A percentile compares a stretch with the other conserved stretches of the same genome.
Evolutionary conservation across 2,113 vertebrate species (phyloP).

Genomic region (Ochotona curzoniae): DNA sequence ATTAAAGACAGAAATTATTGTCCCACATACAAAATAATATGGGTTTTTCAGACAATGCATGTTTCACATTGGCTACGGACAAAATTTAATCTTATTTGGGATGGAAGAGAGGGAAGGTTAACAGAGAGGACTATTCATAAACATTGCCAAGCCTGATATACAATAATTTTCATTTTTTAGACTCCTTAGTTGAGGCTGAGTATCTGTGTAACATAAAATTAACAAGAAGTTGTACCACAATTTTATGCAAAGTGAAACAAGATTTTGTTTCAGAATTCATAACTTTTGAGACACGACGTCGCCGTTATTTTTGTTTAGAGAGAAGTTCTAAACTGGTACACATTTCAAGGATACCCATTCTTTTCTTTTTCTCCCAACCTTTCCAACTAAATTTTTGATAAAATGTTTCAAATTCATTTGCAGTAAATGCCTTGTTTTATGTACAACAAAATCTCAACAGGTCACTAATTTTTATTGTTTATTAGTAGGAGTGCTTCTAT

Average conservation of each 20-base stretch:
- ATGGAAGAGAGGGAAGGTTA: neutral
- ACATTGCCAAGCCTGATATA: rapidly evolving
- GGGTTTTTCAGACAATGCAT: neutral
- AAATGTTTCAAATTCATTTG: conserved; percentile 63
- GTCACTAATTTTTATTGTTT: conserved; percentile 55
- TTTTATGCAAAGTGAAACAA: neutral
- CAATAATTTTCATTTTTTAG: neutral
- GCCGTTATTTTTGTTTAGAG: neutral
- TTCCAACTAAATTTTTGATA: neutral
- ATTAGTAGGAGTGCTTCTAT: conserved; percentile 56
- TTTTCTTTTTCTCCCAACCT: neutral
- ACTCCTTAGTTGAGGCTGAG: neutral
- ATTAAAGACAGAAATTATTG: neutral
- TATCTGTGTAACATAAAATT: conserved; percentile 14
- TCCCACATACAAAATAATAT: neutral
- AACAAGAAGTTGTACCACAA: neutral
- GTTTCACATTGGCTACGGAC: neutral
- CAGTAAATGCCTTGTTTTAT: conserved; percentile 38
- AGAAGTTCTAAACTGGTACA: neutral
- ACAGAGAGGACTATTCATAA: neutral
- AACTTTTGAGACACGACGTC: neutral
- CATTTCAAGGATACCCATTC: neutral
- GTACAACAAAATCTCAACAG: neutral
- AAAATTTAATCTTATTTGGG: neutral
- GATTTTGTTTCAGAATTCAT: neutral